A percentile compares a stretch with the other conserved stretches of the same genome.
Evolutionary conservation across 2,113 vertebrate species (phyloP).

Genomic region (Xyrauchen texanus): DNA sequence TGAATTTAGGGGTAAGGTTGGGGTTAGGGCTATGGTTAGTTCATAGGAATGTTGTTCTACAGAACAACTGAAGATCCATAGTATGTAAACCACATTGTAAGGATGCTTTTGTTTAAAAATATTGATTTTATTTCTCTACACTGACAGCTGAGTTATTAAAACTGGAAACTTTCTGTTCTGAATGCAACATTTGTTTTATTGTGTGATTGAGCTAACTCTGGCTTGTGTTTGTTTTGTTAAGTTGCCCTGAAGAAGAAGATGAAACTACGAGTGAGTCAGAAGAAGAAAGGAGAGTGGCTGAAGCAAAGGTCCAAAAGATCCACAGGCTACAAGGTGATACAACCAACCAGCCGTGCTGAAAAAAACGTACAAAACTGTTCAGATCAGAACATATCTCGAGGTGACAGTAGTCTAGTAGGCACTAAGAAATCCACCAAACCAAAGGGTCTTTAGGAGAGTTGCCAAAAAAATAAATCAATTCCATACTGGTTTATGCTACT

Average conservation of each 20-base stretch:
- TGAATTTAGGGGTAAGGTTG: neutral
- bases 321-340: conserved; percentile 85
- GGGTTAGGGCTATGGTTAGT: too few relatives aligned
- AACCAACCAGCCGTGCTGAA: neutral
- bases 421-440: too few relatives aligned
- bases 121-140: neutral
- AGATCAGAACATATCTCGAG: too few relatives aligned
- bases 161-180: neutral
- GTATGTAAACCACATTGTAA: neutral
- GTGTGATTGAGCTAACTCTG: neutral
- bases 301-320: conserved; percentile 84
- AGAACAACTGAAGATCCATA: too few relatives aligned
- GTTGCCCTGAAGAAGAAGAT: conserved; percentile 89
- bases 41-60: neutral
- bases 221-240: conserved; percentile 53
- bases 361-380: too few relatives aligned
- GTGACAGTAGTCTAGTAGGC: too few relatives aligned
- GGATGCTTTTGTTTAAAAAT: neutral
- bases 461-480: too few relatives aligned
- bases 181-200: neutral
- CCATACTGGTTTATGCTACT: too few relatives aligned
- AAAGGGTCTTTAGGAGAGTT: too few relatives aligned
- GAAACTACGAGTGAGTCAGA: conserved; percentile 84
- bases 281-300: conserved; percentile 84
- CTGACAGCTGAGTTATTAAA: neutral